Evolutionary conservation across 2,113 vertebrate genomes (phyloP), one percentile per base, ranked within the genome.

Genomic region (Lipotes vexillifer): DNA sequence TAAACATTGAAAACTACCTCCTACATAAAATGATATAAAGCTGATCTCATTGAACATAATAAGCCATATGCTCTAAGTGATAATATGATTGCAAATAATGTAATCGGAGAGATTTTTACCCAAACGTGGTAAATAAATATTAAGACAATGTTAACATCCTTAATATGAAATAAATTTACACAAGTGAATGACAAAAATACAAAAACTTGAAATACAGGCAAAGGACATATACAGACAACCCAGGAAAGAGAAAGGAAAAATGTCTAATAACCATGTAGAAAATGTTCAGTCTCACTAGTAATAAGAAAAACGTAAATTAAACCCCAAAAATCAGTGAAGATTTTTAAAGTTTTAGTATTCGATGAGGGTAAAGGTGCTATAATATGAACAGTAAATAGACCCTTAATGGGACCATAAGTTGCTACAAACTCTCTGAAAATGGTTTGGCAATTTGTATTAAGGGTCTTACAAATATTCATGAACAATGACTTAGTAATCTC

Each of bases 21-120:
- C 82, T 75, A 66, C 13, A 87, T 61, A 84, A 92, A 95, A 59
- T 80, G n/a, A 86, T 44, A 87, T 20, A 93, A 93, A 97, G 81
- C 33, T 77, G 77, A 90, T 49, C 23, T 86, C 68, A 78, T 2
- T 78, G 21, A 63, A 95, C 33, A 82, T 87, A 96, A 72, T 33
- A 82, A 80, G 6, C 88, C 78, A 83, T 81, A 49, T 52, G 72
- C 23, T 91, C 2, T 78, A 80, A 89, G 66, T 96, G 36, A 55
- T 95, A n/a, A 77, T 74, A 71, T 27, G 36, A 88, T 8, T 77
- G 23, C 2, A 72, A 83, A 85, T 65, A 69, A 92, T 49, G 46
- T 66, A 88, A 61, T 18, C 65, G 14, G 38, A 55, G 33, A 2
- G 44, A 66, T 81, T 95, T 69, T 88, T 55, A 31, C 15, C 33